phyloP scores from a whole-genome alignment of 2,888 invertebrate species.

The Synergus itoensis region DNA sequence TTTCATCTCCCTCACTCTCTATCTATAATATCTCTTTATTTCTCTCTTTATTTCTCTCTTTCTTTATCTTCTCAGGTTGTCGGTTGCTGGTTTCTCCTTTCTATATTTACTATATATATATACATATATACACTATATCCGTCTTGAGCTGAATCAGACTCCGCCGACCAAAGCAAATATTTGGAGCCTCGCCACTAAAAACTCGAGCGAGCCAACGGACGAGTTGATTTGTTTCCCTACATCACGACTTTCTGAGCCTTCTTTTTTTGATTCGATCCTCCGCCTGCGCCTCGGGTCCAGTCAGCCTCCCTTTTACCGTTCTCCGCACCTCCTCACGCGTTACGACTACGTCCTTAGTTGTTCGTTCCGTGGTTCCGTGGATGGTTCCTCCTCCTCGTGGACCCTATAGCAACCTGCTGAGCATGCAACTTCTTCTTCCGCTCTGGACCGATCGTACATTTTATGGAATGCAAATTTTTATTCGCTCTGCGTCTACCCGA shows the following conservation, averaged over 20 bases:
- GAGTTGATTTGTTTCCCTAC: slow-evolving; percentile 76
- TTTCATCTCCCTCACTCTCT: slow-evolving; percentile 54
- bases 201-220: slow-evolving; percentile 75
- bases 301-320: slow-evolving; percentile 48
- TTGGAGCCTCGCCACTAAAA: slow-evolving; percentile 77
- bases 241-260: slow-evolving; percentile 66
- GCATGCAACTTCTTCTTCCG: slow-evolving; percentile 62
- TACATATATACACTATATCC: slow-evolving; percentile 59
- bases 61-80: slow-evolving; percentile 21
- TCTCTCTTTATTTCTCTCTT: not conserved
- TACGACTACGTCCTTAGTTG: slow-evolving; percentile 43
- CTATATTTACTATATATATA: not conserved
- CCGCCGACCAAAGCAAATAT: slow-evolving; percentile 74
- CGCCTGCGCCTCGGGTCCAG: slow-evolving; percentile 30
- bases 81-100: not conserved
- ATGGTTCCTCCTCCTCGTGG: not conserved
- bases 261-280: slow-evolving; percentile 56
- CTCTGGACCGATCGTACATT: slow-evolving; percentile 53
- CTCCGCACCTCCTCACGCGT: slow-evolving; percentile 50
- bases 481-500: slow-evolving; percentile 44
- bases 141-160: slow-evolving; percentile 63
- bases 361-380: not conserved
- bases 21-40: not conserved
- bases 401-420: slow-evolving; percentile 54
- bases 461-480: slow-evolving; percentile 71